Evolutionary conservation across 2,113 vertebrate genomes (phyloP).

Genomic region (Misgurnus anguillicaudatus): DNA sequence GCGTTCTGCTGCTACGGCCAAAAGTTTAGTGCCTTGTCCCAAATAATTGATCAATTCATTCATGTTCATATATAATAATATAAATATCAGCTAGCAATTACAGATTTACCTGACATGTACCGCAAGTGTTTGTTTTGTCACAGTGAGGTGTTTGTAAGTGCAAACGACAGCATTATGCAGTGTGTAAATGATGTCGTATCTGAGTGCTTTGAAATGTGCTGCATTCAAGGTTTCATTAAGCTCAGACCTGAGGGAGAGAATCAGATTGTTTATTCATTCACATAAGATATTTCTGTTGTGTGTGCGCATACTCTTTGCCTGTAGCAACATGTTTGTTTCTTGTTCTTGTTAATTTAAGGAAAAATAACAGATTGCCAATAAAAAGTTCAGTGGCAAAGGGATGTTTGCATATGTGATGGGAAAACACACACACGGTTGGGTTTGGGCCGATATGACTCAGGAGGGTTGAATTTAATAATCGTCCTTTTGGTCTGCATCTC

Average conservation of each 20-base stretch:
- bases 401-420: neutral
- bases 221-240: conserved; percentile 33
- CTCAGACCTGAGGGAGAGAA: conserved; percentile 13
- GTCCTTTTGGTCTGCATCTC: too few species aligned
- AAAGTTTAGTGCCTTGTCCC: neutral
- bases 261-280: neutral
- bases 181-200: neutral
- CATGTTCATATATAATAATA: neutral
- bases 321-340: neutral
- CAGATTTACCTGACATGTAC: neutral
- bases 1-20: too few species aligned
- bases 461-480: too few species aligned
- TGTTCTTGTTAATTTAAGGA: neutral
- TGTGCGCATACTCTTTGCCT: neutral
- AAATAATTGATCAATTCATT: neutral
- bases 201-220: conserved; percentile 20
- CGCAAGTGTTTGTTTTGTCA: neutral
- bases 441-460: too few species aligned
- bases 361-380: neutral
- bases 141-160: neutral
- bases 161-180: neutral
- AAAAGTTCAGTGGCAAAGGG: neutral
- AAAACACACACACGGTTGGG: too few species aligned
- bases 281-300: conserved; percentile 1
- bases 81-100: neutral